These are phyloP conservation scores for Callipepla squamata DNA, from an alignment of 2,113 vertebrate genomes.

Conservation along the genomic window DNA sequence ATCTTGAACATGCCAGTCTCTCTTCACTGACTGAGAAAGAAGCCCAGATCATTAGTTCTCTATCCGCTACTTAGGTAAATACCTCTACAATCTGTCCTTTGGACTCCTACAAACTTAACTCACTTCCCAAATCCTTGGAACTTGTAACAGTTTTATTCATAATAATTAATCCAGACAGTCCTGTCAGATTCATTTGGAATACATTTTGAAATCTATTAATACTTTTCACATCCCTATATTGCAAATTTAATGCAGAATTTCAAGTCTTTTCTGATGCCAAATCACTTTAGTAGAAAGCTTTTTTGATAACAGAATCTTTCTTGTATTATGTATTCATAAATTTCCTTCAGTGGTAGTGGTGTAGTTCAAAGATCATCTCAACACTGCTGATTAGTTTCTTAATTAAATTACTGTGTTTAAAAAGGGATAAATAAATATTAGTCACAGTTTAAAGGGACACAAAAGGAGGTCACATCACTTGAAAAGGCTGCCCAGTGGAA, in stretches of 20 bases:
- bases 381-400: constrained; percentile 29
- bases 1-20: not conserved
- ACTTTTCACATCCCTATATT: not conserved
- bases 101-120: not conserved
- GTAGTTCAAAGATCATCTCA: constrained; percentile 50
- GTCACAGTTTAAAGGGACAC: not conserved
- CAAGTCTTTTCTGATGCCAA: not conserved
- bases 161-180: constrained; percentile 2
- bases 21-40: not conserved
- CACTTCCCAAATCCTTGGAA: not conserved
- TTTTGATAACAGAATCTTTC: constrained; percentile 16
- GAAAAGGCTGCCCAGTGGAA: constrained; percentile 42
- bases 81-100: not conserved
- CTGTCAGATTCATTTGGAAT: not conserved
- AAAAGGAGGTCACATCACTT: not conserved
- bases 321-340: not conserved
- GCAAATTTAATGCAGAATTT: not conserved
- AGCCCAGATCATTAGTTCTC: not conserved
- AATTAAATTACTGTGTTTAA: constrained; percentile 39
- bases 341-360: not conserved
- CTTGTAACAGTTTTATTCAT: not conserved
- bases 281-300: constrained; percentile 14
- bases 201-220: not conserved
- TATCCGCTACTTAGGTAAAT: not conserved
- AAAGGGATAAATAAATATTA: constrained; percentile 2